Evolutionary conservation across 2,113 vertebrate species (phyloP).

Genomic region (Poecile atricapillus): DNA sequence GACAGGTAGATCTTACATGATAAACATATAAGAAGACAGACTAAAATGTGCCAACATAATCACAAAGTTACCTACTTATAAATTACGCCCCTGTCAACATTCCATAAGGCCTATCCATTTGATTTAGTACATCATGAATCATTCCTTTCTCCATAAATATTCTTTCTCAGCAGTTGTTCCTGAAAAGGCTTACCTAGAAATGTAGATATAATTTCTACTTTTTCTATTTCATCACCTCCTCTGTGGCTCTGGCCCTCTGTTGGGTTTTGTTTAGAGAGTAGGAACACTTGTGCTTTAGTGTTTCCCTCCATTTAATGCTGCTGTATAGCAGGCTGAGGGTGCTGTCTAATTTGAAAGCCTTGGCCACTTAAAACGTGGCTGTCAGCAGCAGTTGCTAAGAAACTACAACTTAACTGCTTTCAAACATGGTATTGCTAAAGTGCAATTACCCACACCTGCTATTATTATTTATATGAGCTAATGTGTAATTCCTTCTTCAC

Average conservation of each 20-base stretch:
- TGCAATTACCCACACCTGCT: slow-evolving; percentile 47
- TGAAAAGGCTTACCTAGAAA: slow-evolving; percentile 8
- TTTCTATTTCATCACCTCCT: not conserved
- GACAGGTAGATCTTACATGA: not conserved
- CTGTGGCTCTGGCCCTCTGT: not conserved
- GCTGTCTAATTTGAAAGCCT: slow-evolving; percentile 16
- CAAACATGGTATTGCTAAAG: not conserved
- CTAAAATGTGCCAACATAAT: not conserved
- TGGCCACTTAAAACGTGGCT: not conserved
- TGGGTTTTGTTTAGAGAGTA: not conserved
- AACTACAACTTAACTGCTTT: slow-evolving; percentile 47
- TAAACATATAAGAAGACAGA: not conserved
- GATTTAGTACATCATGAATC: not conserved
- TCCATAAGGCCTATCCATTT: not conserved
- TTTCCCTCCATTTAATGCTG: not conserved
- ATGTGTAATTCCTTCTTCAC: slow-evolving; percentile 28
- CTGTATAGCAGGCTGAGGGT: not conserved
- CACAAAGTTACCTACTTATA: not conserved
- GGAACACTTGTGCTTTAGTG: not conserved
- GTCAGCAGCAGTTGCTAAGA: slow-evolving; percentile 57
- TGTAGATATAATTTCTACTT: not conserved
- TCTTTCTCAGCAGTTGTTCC: not conserved
- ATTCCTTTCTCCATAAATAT: not conserved
- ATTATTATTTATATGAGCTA: slow-evolving; percentile 55
- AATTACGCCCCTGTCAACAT: not conserved